A percentile compares a stretch with the other conserved stretches of the same genome.
These are phyloP conservation scores for Urechis unicinctus DNA, from an alignment of 2,888 invertebrate genomes.

Conservation along the genomic window DNA sequence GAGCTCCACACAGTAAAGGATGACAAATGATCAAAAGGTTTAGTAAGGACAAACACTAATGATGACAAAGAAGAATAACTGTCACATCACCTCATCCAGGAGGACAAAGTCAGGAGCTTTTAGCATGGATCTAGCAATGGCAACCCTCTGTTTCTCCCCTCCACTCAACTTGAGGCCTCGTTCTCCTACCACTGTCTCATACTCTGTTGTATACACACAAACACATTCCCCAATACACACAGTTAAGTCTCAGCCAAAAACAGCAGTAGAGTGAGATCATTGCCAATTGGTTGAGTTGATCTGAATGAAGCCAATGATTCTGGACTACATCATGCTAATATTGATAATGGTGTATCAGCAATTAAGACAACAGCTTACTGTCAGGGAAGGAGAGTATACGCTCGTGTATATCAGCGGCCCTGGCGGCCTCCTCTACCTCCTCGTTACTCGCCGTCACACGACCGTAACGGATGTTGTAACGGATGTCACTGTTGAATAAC, in stretches of 20 bases:
- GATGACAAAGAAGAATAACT: too few relatives aligned
- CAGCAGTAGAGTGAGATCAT: too few relatives aligned
- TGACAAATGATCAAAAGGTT: too few relatives aligned
- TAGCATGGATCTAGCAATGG: conserved; percentile 89
- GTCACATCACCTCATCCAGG: conserved; percentile 70
- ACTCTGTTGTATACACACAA: conserved; percentile 33
- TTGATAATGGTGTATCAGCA: too few relatives aligned
- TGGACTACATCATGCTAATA: too few relatives aligned
- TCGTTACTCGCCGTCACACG: conserved; percentile 69
- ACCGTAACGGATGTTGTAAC: conserved; percentile 92
- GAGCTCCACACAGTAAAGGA: too few relatives aligned
- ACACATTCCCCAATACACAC: neutral
- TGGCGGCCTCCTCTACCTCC: conserved; percentile 82
- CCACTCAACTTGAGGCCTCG: conserved; percentile 90
- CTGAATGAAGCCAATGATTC: too few relatives aligned
- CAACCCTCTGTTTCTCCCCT: conserved; percentile 91
- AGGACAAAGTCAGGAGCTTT: conserved; percentile 86
- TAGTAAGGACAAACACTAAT: too few relatives aligned
- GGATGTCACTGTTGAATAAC: conserved; percentile 75
- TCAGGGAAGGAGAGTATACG: conserved; percentile 86
- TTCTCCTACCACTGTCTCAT: conserved; percentile 70
- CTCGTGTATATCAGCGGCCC: conserved; percentile 89
- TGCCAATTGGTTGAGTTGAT: too few relatives aligned
- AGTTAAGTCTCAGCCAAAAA: too few relatives aligned
- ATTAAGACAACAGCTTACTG: too few relatives aligned